Conservation (phyloP, 1,140 invertebrate genomes). For the Pararge aegeria region DNA sequence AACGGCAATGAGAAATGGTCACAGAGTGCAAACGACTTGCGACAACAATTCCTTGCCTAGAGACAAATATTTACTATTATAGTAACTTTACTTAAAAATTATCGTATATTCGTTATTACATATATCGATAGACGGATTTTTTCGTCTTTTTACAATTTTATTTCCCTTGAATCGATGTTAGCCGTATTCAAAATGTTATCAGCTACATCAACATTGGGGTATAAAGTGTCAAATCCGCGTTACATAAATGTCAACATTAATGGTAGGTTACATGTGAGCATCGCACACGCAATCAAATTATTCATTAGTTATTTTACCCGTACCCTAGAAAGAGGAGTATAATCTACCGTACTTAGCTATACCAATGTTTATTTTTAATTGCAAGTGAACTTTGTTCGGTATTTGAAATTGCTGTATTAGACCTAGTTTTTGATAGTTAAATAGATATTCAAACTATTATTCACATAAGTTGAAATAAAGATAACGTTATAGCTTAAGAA, state of each 20-base stretch:
- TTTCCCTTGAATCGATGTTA: slow-evolving; percentile 27
- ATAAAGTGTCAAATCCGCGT: slow-evolving; percentile 18
- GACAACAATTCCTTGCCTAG: background rate
- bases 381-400: no score
- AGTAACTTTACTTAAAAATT: background rate
- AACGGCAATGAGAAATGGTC: slow-evolving; percentile 15
- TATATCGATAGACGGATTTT: background rate
- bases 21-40: slow-evolving; percentile 1
- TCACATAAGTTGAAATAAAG: no score
- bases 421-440: no score
- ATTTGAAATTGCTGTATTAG: no score
- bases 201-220: slow-evolving; percentile 24
- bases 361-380: no score
- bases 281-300: slow-evolving; percentile 18
- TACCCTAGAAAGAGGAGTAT: no score
- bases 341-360: no score
- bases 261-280: background rate
- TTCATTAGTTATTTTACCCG: no score
- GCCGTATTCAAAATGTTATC: slow-evolving; percentile 10
- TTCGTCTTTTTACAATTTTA: slow-evolving; percentile 23
- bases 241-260: slow-evolving; percentile 7
- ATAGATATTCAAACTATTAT: no score
- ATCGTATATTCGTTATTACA: background rate
- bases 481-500: no score
- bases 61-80: background rate